Base-by-base conservation (phyloP, 1,140 invertebrate species). In the Onthophagus taurus region DNA sequence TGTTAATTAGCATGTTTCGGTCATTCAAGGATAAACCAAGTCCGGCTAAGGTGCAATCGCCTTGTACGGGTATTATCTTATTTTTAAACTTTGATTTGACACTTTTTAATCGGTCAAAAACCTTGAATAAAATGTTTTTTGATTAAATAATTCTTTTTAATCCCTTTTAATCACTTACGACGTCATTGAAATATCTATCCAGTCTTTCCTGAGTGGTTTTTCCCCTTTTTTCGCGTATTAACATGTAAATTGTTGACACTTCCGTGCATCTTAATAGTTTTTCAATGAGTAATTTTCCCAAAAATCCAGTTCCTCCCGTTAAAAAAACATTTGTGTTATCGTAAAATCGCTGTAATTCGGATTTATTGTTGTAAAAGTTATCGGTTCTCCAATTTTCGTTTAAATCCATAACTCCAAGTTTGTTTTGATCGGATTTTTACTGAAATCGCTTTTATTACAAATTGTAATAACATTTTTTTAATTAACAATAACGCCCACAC, bases 251-350 rank as follows among this genome's bases (percentile, higher is more conserved):
- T 52, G 66, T 78, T 34, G 76, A 70, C 9, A 93, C 52, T 21
- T 77, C 74, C 12, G 80, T 77, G 62, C 84, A 85, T 48, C 86
- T 69, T 12, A 93, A 68, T n/a, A 94, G 61, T 67, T 93, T 93
- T 64, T 93, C 87, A 12, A 92, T 72, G 4, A 93, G 67, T 16
- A 89, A 80, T 68, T 92, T 91, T 3, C 89, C 89, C 59, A 93
- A 72, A 60, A 93, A 93, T 2, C 89, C 89, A 1, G 85, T 89
- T 1, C 78, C 79, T 14, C 81, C 81, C 33, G 75, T 76, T 38
- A 79, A 72, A 31, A 77, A 66, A 31, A 78, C 54, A 55, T 81
- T 82, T 66, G 89, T 90, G n/a, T 74, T 69, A 14, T 34, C 14
- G 31, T 34, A 34, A 18, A 34, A 34, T 2, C 14, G n/a, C 6